Evolutionary conservation across 2,888 invertebrate genomes (phyloP), one percentile per base, ranked within the genome.

Genomic region (Diadromus collaris): DNA sequence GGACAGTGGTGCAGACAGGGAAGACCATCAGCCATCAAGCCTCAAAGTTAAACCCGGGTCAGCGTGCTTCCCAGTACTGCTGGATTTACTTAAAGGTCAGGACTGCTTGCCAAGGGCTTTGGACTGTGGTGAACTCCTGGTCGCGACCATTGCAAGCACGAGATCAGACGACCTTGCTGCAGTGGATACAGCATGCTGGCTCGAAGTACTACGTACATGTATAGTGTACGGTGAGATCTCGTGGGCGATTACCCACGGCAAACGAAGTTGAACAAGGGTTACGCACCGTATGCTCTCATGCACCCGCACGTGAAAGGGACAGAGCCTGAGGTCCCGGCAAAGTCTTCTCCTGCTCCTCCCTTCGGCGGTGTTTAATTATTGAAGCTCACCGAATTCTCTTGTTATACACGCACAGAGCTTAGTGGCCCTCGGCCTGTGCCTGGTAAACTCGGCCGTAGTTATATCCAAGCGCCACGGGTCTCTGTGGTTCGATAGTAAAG

Each of bases 21-120:
- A 21, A 48, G 38, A 24, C 48, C 41, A 10, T 60, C 41, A 48
- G 61, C 16, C 38, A 54, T 27, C 67, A 44, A 56, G 77, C 65
- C 65, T 65, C 46, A 21, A 73, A 73, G 77, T 68, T 69, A 61
- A 61, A 27, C 32, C 38, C 24, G 46, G 77, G 61, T 73, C 65
- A 63, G 29, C 34, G 38, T 60, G 24, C 38, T 63, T 68, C 41
- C 27, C 44, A 34, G 48, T 32, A 38, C 27, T 16, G 44, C 44
- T 9, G 41, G 67, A 51, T 77, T 72, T 71, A 67, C 65, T 71
- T 67, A 67, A 71, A 72, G 71, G 72, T 68, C 67, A 72, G 44
- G 56, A 54, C 67, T 61, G 44, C 44, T 67, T 65, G 76, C 67
- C 41, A 44, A 67, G 60, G 54, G 54, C 60, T 67, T 67, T 61